Evolutionary conservation across 2,113 vertebrate species (phyloP).

Genomic region (Leptodactylus fuscus): DNA sequence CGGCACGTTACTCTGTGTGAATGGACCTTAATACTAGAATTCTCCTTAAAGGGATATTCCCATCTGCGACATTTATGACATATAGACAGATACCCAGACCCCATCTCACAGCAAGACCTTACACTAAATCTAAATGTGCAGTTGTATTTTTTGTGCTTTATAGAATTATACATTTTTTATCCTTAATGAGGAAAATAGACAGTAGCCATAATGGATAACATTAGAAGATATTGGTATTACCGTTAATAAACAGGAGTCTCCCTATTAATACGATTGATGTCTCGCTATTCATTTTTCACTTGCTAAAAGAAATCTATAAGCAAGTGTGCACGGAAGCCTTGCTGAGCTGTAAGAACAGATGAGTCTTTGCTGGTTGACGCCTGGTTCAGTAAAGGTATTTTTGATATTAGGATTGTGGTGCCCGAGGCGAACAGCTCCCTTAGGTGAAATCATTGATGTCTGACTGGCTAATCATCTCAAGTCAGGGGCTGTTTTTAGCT

Average conservation of each 20-base stretch:
- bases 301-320: not conserved
- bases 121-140: too few species aligned
- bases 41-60: too few species aligned
- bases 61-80: too few species aligned
- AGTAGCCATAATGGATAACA: too few species aligned
- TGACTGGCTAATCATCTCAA: not conserved
- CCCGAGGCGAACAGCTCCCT: slow-evolving; percentile 20
- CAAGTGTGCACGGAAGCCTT: not conserved
- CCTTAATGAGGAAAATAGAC: too few species aligned
- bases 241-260: not conserved
- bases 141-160: too few species aligned
- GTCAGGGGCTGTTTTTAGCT: not conserved
- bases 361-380: not conserved
- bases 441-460: slow-evolving; percentile 40
- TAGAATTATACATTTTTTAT: too few species aligned
- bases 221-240: not conserved
- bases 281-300: not conserved
- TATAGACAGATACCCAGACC: too few species aligned
- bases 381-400: not conserved
- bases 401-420: slow-evolving; percentile 3
- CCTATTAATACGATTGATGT: not conserved
- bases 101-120: too few species aligned
- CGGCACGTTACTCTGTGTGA: too few species aligned
- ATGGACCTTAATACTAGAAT: too few species aligned
- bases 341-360: not conserved